Evolutionary conservation across 2,113 vertebrate genomes (phyloP).

Genomic region (Benitochromis conjunctus): DNA sequence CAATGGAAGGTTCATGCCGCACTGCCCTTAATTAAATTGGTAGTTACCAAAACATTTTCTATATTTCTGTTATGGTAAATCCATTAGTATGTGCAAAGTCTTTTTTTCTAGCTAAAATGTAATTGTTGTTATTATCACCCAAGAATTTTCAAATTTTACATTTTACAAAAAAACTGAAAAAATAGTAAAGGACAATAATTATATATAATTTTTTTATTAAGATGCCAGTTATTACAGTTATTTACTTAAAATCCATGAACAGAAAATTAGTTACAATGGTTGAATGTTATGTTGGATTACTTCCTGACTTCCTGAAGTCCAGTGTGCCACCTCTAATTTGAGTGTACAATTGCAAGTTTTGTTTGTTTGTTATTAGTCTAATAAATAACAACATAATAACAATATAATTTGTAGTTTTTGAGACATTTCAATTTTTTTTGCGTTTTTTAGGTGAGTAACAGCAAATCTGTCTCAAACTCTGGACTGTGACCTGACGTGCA

Average conservation of each 20-base stretch:
- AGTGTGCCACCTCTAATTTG: background rate
- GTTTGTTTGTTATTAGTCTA: background rate
- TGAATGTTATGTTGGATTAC: background rate
- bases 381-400: background rate
- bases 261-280: background rate
- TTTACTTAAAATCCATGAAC: background rate
- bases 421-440: background rate
- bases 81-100: background rate
- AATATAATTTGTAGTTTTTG: background rate
- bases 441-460: background rate
- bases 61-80: background rate
- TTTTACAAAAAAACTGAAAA: background rate
- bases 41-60: background rate
- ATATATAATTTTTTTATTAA: background rate
- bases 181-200: background rate
- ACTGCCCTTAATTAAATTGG: background rate
- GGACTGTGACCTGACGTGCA: no score
- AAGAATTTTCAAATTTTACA: background rate
- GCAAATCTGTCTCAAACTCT: background rate
- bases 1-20: background rate
- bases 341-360: background rate
- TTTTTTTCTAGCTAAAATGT: background rate
- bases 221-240: background rate
- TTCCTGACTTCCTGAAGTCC: background rate
- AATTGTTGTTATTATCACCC: background rate